Conservation (phyloP, 2,113 vertebrate genomes). For the Tyrannus savana region DNA sequence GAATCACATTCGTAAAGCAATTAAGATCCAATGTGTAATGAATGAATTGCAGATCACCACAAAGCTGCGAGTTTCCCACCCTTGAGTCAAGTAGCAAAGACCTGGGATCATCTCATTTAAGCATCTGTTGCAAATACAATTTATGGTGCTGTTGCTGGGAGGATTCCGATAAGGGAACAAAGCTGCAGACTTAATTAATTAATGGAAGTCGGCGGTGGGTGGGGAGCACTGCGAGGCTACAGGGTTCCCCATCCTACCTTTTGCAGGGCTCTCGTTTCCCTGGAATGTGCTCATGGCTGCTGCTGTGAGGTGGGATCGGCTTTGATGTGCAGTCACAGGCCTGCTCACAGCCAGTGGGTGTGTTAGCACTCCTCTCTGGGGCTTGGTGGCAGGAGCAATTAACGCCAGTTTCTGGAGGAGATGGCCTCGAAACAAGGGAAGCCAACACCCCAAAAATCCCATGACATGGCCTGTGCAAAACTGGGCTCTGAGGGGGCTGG, state of each 20-base stretch:
- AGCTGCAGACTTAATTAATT: slow-evolving; percentile 61
- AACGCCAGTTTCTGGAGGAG: background rate
- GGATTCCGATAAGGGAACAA: slow-evolving; percentile 53
- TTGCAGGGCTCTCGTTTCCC: background rate
- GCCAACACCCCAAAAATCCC: background rate
- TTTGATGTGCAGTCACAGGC: slow-evolving; percentile 53
- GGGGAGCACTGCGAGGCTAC: background rate
- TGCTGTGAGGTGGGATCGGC: background rate
- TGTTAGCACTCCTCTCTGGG: background rate
- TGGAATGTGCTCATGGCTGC: slow-evolving; percentile 46
- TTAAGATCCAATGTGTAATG: slow-evolving; percentile 57
- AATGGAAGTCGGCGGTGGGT: slow-evolving; percentile 37
- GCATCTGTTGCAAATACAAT: slow-evolving; percentile 27
- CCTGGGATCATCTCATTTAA: slow-evolving; percentile 13
- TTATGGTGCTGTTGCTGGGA: slow-evolving; percentile 41
- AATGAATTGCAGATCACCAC: slow-evolving; percentile 44
- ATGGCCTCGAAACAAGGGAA: background rate
- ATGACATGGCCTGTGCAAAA: background rate
- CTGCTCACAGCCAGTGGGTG: background rate
- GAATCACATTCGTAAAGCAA: slow-evolving; percentile 39
- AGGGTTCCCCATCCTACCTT: background rate
- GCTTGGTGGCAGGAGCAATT: background rate
- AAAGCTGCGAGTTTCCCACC: slow-evolving; percentile 50
- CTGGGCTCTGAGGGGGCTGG: background rate
- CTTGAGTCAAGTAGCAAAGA: slow-evolving; percentile 18